These are phyloP conservation scores for Delichon dasypus DNA, from an alignment of 2,797 vertebrate genomes.

Conservation along the genomic window DNA sequence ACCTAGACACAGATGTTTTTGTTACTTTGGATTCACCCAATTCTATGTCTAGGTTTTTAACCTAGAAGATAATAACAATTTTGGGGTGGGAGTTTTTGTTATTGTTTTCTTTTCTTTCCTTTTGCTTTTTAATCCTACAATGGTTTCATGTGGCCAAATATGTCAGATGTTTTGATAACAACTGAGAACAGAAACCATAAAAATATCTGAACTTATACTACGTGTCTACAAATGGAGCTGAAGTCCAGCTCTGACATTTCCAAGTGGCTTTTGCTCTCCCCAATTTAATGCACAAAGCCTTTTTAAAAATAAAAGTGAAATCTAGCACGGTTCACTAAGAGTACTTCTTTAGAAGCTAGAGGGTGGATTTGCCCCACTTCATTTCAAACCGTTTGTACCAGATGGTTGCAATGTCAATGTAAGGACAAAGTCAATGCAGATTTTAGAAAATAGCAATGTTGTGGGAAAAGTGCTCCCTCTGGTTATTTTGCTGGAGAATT, in stretches of 20 bases:
- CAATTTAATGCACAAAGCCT: not conserved
- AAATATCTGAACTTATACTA: not conserved
- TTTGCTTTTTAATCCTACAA: not conserved
- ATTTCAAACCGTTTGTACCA: constrained; percentile 9
- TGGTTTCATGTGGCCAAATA: not conserved
- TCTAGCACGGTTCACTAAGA: not conserved
- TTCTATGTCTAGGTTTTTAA: not conserved
- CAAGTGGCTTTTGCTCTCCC: not conserved
- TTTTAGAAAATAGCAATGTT: constrained; percentile 42
- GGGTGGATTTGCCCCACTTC: constrained; percentile 59
- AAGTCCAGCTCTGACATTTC: not conserved
- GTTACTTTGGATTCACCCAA: not conserved
- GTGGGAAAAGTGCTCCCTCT: constrained; percentile 65
- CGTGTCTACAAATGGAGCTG: not conserved
- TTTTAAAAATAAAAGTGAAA: constrained; percentile 18
- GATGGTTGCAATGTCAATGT: constrained; percentile 68
- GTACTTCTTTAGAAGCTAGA: constrained; percentile 39
- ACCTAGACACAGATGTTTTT: not conserved
- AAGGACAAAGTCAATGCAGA: constrained; percentile 60
- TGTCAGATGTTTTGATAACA: not conserved
- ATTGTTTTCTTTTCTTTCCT: not conserved
- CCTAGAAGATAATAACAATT: not conserved
- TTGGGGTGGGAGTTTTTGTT: fast-evolving
- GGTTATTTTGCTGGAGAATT: constrained; percentile 52
- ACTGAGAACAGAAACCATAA: not conserved